phyloP scores from a whole-genome alignment of 2,888 invertebrate genomes.

The Carterocephalus palaemon region DNA sequence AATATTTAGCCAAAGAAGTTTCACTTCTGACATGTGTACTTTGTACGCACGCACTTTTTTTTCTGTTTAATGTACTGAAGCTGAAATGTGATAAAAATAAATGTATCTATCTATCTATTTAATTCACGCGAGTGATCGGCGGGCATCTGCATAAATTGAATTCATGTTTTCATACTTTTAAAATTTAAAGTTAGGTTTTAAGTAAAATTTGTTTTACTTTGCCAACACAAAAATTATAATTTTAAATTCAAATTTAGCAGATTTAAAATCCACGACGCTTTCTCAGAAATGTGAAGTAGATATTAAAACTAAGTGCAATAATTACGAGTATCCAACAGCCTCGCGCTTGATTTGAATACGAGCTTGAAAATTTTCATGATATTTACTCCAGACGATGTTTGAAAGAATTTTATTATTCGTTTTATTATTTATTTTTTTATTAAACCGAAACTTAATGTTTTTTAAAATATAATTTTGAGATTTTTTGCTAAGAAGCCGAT shows the following conservation, averaged over 20 bases:
- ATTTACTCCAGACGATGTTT: conserved; percentile 16
- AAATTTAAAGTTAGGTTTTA: neutral
- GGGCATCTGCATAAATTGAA: neutral
- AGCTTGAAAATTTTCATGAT: conserved; percentile 14
- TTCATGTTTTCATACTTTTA: neutral
- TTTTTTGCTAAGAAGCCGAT: too few species aligned
- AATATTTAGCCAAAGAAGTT: too few species aligned
- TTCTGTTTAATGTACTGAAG: too few species aligned
- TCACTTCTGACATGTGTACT: too few species aligned
- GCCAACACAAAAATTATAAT: too few species aligned
- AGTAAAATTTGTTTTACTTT: conserved; percentile 1
- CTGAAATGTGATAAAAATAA: too few species aligned
- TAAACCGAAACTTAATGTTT: too few species aligned
- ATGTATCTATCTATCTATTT: too few species aligned
- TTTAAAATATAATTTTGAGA: too few species aligned
- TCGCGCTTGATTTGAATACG: conserved; percentile 18
- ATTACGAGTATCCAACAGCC: conserved; percentile 18
- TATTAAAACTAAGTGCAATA: conserved; percentile 23
- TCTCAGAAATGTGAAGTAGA: conserved; percentile 17
- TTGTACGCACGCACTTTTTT: too few species aligned
- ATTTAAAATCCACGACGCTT: conserved; percentile 11
- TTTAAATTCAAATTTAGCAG: too few species aligned
- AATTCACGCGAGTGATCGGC: too few species aligned
- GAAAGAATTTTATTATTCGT: conserved; percentile 5
- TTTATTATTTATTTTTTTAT: neutral